Percentiles rank a stretch among this genome's conserved stretches.
These are phyloP conservation scores for Cheilosia impressa DNA, from an alignment of 2,888 invertebrate genomes.

Conservation along the genomic window DNA sequence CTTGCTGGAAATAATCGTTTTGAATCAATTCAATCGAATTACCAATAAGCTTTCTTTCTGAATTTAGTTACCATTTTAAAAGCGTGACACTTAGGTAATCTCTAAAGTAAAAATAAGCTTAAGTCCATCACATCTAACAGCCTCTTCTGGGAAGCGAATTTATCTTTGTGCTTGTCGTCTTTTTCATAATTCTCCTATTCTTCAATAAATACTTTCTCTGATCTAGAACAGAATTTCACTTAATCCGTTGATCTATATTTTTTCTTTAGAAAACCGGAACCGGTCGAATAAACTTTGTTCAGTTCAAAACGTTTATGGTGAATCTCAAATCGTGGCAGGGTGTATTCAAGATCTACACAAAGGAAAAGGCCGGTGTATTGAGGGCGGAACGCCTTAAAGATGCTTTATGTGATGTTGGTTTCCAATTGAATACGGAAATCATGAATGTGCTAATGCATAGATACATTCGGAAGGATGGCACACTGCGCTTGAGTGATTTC, in stretches of 20 bases:
- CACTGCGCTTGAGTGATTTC: constrained; percentile 95
- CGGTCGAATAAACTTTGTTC: constrained; percentile 92
- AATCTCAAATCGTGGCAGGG: constrained; percentile 96
- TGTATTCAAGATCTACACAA: constrained; percentile 94
- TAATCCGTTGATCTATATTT: no score
- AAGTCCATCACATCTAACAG: neutral
- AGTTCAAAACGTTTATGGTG: constrained; percentile 96
- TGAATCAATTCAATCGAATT: neutral
- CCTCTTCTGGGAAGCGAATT: neutral
- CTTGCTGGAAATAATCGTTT: neutral
- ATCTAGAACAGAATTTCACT: constrained; percentile 6
- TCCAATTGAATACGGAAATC: constrained; percentile 93
- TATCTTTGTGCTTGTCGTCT: neutral
- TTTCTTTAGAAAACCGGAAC: constrained; percentile 87
- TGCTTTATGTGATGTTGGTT: constrained; percentile 93
- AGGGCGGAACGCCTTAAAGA: constrained; percentile 93
- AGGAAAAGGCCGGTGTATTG: constrained; percentile 95
- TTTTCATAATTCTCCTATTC: neutral
- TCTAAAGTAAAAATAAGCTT: neutral
- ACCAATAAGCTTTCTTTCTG: neutral
- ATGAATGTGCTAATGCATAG: constrained; percentile 92
- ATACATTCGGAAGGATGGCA: constrained; percentile 96
- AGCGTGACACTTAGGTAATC: neutral
- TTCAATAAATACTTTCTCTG: constrained; percentile 35
- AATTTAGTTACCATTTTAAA: neutral